These are phyloP conservation scores for Tragelaphus imberbis DNA, from an alignment of 2,113 vertebrate genomes.

Conservation along the genomic window DNA sequence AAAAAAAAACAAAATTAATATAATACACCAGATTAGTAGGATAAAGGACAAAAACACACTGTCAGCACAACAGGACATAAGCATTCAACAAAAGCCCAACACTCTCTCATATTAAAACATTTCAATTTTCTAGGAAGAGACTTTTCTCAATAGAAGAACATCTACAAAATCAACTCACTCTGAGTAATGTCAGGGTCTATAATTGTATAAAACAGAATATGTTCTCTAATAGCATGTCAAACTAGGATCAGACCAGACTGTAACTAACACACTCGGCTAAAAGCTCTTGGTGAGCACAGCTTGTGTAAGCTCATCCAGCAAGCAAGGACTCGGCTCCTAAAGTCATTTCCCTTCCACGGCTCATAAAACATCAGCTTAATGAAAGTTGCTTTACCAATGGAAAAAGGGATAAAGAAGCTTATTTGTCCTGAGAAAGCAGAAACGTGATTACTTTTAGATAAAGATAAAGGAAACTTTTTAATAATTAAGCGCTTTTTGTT, in stretches of 20 bases:
- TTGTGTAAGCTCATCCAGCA: neutral
- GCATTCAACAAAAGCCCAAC: neutral
- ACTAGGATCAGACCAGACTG: neutral
- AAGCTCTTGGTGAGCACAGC: neutral
- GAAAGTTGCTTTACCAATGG: neutral
- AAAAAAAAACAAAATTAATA: neutral
- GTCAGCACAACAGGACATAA: neutral
- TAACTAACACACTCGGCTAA: too few species aligned
- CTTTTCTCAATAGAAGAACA: neutral
- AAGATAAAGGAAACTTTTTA: neutral
- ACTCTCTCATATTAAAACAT: neutral
- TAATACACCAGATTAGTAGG: neutral
- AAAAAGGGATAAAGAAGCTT: neutral
- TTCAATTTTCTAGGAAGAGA: neutral
- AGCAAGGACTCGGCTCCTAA: neutral
- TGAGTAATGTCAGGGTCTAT: neutral
- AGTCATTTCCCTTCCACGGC: neutral
- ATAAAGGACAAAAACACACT: neutral
- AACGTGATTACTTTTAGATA: neutral
- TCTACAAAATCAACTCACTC: neutral
- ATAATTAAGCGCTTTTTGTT: neutral
- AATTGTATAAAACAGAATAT: neutral
- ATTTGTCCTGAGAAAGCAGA: neutral
- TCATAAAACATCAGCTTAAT: neutral
- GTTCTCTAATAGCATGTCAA: neutral